Percentiles rank a stretch among this genome's conserved stretches.
phyloP scores from a whole-genome alignment of 2,113 vertebrate species.

The Cranoglanis bouderius region DNA sequence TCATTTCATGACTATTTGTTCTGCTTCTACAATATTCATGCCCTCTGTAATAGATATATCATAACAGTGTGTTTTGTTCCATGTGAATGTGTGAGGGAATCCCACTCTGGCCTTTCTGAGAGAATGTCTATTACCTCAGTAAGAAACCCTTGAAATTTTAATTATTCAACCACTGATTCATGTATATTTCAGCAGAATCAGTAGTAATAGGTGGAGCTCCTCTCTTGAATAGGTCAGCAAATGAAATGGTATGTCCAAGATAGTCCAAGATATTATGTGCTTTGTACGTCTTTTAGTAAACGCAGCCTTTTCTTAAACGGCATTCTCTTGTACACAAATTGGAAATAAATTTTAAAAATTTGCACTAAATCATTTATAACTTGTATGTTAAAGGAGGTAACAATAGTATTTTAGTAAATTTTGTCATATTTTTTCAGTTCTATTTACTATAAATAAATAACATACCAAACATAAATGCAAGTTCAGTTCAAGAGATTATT shows the following conservation, averaged over 20 bases:
- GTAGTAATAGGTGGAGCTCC: slow-evolving; percentile 57
- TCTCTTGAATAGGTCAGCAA: slow-evolving; percentile 49
- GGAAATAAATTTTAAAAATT: too few relatives aligned
- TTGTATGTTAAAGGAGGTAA: neutral
- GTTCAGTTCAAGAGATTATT: neutral
- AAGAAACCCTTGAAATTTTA: slow-evolving; percentile 68
- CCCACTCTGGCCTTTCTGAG: slow-evolving; percentile 58
- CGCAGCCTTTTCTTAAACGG: slow-evolving; percentile 46
- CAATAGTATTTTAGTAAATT: neutral
- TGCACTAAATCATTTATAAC: neutral
- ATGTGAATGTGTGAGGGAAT: slow-evolving; percentile 68
- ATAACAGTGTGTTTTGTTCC: slow-evolving; percentile 55
- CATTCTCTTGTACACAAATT: slow-evolving; percentile 23
- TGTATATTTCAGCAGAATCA: slow-evolving; percentile 68
- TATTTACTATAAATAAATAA: too few relatives aligned
- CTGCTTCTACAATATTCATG: slow-evolving; percentile 70
- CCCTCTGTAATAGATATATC: slow-evolving; percentile 55
- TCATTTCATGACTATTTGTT: slow-evolving; percentile 73
- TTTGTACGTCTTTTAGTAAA: slow-evolving; percentile 33
- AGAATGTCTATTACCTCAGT: slow-evolving; percentile 58
- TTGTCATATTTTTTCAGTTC: neutral
- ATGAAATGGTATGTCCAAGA: slow-evolving; percentile 61
- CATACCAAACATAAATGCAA: neutral
- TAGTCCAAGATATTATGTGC: slow-evolving; percentile 59
- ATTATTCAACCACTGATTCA: slow-evolving; percentile 59